Conservation (phyloP, 2,113 vertebrate species). For the Callionymus lyra region DNA sequence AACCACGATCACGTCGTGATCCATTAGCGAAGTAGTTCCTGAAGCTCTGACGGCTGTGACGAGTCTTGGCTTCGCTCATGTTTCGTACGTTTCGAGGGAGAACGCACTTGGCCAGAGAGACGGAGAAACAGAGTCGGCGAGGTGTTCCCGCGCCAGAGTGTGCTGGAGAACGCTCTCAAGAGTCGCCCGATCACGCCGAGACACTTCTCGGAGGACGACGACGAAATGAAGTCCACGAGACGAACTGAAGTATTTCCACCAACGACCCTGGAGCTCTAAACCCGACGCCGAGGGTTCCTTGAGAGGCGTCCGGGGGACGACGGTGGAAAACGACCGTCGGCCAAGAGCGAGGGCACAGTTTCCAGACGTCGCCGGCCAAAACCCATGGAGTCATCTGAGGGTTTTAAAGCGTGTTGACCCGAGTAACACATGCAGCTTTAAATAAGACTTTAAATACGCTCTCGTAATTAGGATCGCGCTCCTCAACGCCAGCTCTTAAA, state of each 20-base stretch:
- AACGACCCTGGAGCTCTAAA: conserved; percentile 1
- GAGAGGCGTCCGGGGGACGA: conserved; percentile 20
- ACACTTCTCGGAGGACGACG: neutral
- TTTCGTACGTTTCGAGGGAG: conserved; percentile 31
- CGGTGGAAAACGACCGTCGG: conserved; percentile 28
- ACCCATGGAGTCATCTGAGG: conserved; percentile 27
- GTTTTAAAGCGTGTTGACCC: neutral
- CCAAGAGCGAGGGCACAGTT: conserved; percentile 34
- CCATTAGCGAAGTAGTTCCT: conserved; percentile 27
- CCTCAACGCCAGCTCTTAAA: too few species aligned
- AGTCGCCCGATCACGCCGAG: conserved; percentile 1
- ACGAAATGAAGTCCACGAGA: too few species aligned
- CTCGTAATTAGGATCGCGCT: too few species aligned
- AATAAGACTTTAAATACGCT: too few species aligned
- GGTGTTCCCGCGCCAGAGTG: conserved; percentile 7
- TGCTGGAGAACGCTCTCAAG: conserved; percentile 2
- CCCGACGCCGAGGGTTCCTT: conserved; percentile 12
- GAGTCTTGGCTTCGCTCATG: conserved; percentile 33
- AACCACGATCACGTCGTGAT: conserved; percentile 8
- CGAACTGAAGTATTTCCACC: too few species aligned
- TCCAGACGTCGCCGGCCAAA: conserved; percentile 26
- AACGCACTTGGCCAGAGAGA: conserved; percentile 18
- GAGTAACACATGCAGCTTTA: too few species aligned
- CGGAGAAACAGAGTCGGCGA: conserved; percentile 23
- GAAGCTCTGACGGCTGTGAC: conserved; percentile 34